Evolutionary conservation across 2,797 vertebrate species (phyloP).

Genomic region (Chaetophractus vellerosus): DNA sequence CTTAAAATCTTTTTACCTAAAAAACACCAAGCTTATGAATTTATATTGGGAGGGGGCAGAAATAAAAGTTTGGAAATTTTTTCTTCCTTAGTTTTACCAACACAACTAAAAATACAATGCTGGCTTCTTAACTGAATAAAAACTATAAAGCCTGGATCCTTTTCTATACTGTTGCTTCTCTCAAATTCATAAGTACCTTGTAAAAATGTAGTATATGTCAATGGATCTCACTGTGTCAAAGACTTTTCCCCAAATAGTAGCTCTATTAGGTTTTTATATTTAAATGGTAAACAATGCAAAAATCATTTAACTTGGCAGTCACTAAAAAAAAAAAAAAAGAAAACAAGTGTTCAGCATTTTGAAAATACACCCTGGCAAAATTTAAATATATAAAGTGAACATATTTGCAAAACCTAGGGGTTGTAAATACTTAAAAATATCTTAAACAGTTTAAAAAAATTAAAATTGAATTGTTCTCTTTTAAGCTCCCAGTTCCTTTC

Average conservation of each 20-base stretch:
- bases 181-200: not conserved
- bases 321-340: too few species aligned
- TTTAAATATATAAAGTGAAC: not conserved
- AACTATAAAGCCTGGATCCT: not conserved
- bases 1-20: too few species aligned
- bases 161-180: not conserved
- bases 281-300: not conserved
- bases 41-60: too few species aligned
- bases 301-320: not conserved
- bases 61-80: not conserved
- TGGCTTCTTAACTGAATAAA: not conserved
- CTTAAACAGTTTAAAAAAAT: not conserved
- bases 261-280: not conserved
- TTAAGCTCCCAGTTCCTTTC: slow-evolving; percentile 13
- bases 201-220: not conserved
- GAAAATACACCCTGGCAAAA: not conserved
- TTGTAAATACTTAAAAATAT: not conserved
- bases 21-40: too few species aligned
- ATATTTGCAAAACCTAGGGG: not conserved
- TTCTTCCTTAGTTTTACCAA: not conserved
- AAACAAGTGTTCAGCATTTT: not conserved
- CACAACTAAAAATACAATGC: not conserved
- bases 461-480: not conserved
- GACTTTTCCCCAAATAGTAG: not conserved
- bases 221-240: not conserved